phyloP scores from a whole-genome alignment of 2,888 invertebrate genomes.

The Drosophila maculinotata region DNA sequence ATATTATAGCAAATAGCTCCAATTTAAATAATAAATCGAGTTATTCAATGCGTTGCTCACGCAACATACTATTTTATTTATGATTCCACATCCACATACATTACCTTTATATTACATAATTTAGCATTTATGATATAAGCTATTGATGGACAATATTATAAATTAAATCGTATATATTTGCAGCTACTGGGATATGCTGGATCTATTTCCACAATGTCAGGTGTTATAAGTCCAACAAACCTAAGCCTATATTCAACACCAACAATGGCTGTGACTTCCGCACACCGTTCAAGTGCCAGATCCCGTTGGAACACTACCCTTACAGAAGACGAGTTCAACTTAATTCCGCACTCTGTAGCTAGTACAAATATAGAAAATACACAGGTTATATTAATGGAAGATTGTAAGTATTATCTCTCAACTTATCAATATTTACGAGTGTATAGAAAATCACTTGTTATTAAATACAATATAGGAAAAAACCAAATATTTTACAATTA shows the following conservation, averaged over 20 bases:
- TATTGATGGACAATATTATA: no score
- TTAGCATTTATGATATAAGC: no score
- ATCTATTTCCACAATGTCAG: conserved; percentile 92
- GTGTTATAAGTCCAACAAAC: conserved; percentile 95
- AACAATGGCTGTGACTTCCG: conserved; percentile 85
- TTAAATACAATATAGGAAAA: no score
- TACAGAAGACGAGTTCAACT: conserved; percentile 97
- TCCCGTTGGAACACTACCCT: conserved; percentile 95
- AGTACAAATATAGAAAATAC: conserved; percentile 88
- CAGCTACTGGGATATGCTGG: conserved; percentile 97
- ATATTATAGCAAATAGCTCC: no score
- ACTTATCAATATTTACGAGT: not conserved
- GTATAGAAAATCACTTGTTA: no score
- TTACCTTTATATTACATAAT: no score
- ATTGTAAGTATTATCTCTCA: conserved; percentile 86
- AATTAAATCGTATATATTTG: conserved; percentile 2
- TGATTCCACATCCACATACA: no score
- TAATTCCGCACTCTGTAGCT: conserved; percentile 92
- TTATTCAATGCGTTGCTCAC: no score
- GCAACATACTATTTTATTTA: no score
- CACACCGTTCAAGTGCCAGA: conserved; percentile 90
- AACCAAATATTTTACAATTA: no score
- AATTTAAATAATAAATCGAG: no score
- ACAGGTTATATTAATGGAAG: conserved; percentile 92
- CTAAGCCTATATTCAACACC: conserved; percentile 93